Conservation (phyloP, 2,888 invertebrate genomes). For the Pedicia rivosa region DNA sequence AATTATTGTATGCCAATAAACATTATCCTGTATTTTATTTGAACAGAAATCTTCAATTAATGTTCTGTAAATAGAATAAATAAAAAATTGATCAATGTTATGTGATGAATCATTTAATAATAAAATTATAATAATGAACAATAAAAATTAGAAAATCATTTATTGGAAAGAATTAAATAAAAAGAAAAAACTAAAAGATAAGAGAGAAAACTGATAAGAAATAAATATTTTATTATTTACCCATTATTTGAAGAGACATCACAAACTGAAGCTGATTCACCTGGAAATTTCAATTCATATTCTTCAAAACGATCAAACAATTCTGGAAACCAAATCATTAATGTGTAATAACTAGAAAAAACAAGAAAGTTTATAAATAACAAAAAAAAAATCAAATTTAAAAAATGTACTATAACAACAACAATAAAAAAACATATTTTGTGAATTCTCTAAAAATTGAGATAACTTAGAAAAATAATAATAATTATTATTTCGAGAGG, state of each 20-base stretch:
- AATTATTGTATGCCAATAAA: slow-evolving; percentile 60
- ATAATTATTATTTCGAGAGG: too few relatives aligned
- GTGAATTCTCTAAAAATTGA: too few relatives aligned
- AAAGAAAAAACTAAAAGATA: too few relatives aligned
- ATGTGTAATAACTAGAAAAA: slow-evolving; percentile 62
- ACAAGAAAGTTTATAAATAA: background rate
- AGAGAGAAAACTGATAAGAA: too few relatives aligned
- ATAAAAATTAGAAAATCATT: too few relatives aligned
- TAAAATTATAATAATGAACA: background rate
- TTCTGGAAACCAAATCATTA: slow-evolving; percentile 88
- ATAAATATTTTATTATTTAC: slow-evolving; percentile 3
- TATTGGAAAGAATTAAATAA: too few relatives aligned
- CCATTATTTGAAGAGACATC: slow-evolving; percentile 49
- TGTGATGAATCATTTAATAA: background rate
- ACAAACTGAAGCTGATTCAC: slow-evolving; percentile 54
- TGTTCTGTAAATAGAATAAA: background rate
- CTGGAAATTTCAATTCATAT: slow-evolving; percentile 49
- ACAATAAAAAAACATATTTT: too few relatives aligned
- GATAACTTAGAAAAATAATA: background rate
- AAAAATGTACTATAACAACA: background rate
- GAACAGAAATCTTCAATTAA: slow-evolving; percentile 41
- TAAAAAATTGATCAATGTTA: background rate
- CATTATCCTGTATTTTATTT: slow-evolving; percentile 45
- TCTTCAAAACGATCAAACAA: slow-evolving; percentile 70
- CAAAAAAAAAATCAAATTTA: background rate